Evolutionary conservation across 2,888 invertebrate genomes (phyloP).

Genomic region (Parascotia fuliginaria): DNA sequence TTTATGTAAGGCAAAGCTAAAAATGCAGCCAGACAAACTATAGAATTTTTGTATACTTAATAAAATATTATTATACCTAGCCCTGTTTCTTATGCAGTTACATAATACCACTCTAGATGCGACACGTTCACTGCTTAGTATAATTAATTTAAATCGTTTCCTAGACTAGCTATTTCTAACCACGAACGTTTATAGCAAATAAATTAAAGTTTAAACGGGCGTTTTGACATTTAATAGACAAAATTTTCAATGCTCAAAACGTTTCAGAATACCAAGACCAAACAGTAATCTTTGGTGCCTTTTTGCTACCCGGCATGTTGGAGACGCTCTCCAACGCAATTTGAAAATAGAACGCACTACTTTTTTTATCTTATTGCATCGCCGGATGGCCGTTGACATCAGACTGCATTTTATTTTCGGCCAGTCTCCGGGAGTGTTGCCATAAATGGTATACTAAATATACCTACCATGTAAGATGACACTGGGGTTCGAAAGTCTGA

Average conservation of each 20-base stretch:
- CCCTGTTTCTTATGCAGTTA: constrained; percentile 24
- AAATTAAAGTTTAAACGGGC: constrained; percentile 17
- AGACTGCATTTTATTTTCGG: constrained; percentile 77
- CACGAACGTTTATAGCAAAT: constrained; percentile 15
- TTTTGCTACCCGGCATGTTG: constrained; percentile 60
- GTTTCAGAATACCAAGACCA: constrained; percentile 41
- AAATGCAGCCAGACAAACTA: too few relatives aligned
- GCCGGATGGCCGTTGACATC: constrained; percentile 75
- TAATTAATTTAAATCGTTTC: constrained; percentile 27
- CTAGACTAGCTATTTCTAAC: constrained; percentile 18
- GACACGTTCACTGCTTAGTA: constrained; percentile 24
- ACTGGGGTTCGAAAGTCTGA: constrained; percentile 10
- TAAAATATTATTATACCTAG: constrained; percentile 2
- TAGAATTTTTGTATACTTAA: neutral
- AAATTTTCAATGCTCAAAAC: constrained; percentile 20
- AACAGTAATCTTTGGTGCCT: constrained; percentile 60
- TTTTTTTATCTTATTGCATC: constrained; percentile 78
- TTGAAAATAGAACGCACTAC: constrained; percentile 75
- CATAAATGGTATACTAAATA: constrained; percentile 63
- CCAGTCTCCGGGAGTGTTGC: constrained; percentile 72
- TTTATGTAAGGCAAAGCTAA: too few relatives aligned
- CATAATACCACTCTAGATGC: constrained; percentile 29
- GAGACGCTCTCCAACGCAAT: constrained; percentile 67
- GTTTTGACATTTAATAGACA: constrained; percentile 24
- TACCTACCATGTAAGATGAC: constrained; percentile 60